These are phyloP conservation scores for Meloidogyne exigua DNA, from an alignment of 1,140 invertebrate genomes.

Conservation along the genomic window DNA sequence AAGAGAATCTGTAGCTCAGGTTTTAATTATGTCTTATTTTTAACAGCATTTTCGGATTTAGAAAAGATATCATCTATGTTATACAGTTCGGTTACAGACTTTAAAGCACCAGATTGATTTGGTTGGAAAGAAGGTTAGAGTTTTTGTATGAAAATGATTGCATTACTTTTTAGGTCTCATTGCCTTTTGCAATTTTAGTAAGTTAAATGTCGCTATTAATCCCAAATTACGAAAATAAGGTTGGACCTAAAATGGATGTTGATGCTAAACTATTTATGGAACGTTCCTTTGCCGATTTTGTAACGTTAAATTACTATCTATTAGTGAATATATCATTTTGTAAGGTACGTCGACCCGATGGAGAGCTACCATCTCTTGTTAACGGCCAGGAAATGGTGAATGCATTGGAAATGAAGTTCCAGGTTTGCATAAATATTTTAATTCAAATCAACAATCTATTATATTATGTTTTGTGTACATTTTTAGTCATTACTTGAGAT, in stretches of 20 bases:
- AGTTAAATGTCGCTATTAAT: neutral
- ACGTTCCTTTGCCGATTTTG: constrained; percentile 60
- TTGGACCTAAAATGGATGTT: constrained; percentile 62
- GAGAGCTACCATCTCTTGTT: constrained; percentile 52
- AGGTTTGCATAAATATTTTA: constrained; percentile 38
- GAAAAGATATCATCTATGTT: constrained; percentile 61
- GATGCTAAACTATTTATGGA: constrained; percentile 63
- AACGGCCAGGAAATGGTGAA: constrained; percentile 57
- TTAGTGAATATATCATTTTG: constrained; percentile 10
- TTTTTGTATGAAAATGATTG: too few relatives aligned
- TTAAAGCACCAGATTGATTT: constrained; percentile 58
- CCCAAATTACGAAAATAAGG: neutral
- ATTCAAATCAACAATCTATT: neutral
- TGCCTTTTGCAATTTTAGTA: constrained; percentile 60
- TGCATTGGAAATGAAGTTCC: constrained; percentile 63
- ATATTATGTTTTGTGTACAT: neutral
- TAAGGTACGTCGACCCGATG: constrained; percentile 44
- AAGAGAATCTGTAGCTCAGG: constrained; percentile 56
- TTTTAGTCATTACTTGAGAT: constrained; percentile 58
- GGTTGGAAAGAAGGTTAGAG: constrained; percentile 51
- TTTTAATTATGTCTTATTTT: neutral
- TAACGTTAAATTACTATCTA: constrained; percentile 2
- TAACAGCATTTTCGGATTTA: neutral
- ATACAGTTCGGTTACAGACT: constrained; percentile 46
- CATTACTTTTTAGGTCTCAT: constrained; percentile 43